Conservation (phyloP, 2,113 vertebrate species). For the Cheilinus undulatus region DNA sequence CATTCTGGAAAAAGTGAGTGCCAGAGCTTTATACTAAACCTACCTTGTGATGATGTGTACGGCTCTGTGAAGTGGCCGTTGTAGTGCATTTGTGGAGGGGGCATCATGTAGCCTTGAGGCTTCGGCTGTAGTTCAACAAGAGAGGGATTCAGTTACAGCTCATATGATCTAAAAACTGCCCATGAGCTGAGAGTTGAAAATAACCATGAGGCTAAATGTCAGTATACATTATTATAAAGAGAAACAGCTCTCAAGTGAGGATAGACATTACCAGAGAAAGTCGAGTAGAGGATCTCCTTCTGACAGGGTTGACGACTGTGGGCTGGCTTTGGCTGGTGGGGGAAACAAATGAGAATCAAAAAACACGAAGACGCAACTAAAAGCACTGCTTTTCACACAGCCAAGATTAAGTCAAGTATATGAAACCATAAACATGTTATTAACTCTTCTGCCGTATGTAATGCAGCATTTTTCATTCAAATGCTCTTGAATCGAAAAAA, state of each 20-base stretch:
- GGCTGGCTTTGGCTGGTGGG: constrained; percentile 89
- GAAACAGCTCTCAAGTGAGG: neutral
- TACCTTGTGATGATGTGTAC: constrained; percentile 96
- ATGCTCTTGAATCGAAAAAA: neutral
- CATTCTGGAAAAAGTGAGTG: too few species aligned
- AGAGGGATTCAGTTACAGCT: constrained; percentile 31
- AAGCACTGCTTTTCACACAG: neutral
- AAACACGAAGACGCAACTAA: constrained; percentile 3
- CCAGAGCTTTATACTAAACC: neutral
- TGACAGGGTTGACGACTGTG: constrained; percentile 88
- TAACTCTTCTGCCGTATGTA: neutral
- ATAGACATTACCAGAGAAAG: constrained; percentile 91
- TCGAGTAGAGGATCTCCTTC: constrained; percentile 92
- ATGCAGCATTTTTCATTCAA: neutral
- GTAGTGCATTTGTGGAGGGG: constrained; percentile 93
- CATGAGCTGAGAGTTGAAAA: constrained; percentile 9
- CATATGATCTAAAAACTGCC: constrained; percentile 13
- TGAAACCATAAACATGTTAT: neutral
- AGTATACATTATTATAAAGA: neutral
- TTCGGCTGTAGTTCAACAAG: constrained; percentile 86
- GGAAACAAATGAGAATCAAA: constrained; percentile 7
- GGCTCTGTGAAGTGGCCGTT: constrained; percentile 94
- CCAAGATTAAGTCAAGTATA: neutral
- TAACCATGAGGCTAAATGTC: neutral
- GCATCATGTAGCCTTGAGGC: constrained; percentile 93